Base-by-base conservation (phyloP, 2,113 vertebrate species). In the Pantherophis guttatus region DNA sequence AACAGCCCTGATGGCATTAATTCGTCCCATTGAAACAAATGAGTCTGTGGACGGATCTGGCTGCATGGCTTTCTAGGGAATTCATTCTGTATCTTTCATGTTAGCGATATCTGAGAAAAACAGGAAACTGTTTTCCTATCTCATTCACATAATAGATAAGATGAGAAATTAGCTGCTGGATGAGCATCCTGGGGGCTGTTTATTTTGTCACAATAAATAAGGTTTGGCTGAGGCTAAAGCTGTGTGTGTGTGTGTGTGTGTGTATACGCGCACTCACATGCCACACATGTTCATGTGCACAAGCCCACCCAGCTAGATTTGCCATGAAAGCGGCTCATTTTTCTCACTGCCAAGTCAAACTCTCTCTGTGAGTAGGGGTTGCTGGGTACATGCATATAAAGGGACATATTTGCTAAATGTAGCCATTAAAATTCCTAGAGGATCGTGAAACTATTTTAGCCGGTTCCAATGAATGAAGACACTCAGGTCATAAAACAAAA, bases 61-160 rank as follows among this genome's bases (percentile, higher is more conserved):
- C 96, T 96, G 94, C 94, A 19, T 1, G 93, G 94, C 95, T 95
- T 98, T 95, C 97, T 95, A 91, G 96, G 96, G 97, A 96, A 95
- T 97, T 97, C 93, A 54, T 92, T 96, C 91, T 21, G 95, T 94
- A 87, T 95, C 96, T 97, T 97, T 97, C 96, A 86, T 96, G 96
- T 96, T 97, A 96, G 96, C 54, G 96, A 59, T 97, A 97, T 97
- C 97, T 96, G 94, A 93, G 97, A 96, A 97, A 97, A 98, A 97
- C 97, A 97, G 97, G 96, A 97, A 98, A 97, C 95, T 95, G 94
- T 96, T 98, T 98, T 95, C 95, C 96, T 96, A 96, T 97, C 97
- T 97, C 97, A 97, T 98, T 97, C 97, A 96, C 96, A 95, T 97
- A 97, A 96, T 94, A 97, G 97, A 97, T 97, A 98, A 97, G 97